These are phyloP conservation scores for Physeter macrocephalus DNA, from an alignment of 2,113 vertebrate species.

Conservation along the genomic window DNA sequence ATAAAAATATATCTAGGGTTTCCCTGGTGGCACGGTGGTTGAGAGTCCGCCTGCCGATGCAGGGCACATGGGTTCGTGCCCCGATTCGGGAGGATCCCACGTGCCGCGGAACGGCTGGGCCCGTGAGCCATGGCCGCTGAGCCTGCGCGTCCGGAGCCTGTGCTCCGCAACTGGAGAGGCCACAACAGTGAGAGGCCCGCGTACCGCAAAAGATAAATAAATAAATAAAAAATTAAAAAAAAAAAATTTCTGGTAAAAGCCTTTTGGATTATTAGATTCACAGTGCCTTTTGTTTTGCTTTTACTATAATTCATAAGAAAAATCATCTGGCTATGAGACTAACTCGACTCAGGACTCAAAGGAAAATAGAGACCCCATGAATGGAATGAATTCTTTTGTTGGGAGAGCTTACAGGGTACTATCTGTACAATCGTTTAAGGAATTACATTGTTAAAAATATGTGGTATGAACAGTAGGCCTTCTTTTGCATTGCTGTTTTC, in stretches of 20 bases:
- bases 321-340: neutral
- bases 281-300: constrained; percentile 27
- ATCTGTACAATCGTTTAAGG: neutral
- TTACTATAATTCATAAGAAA: constrained; percentile 49
- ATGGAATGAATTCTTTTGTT: neutral
- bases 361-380: constrained; percentile 31
- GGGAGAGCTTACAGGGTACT: neutral
- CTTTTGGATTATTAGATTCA: constrained; percentile 41
- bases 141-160: no score
- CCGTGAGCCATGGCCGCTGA: no score
- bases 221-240: no score
- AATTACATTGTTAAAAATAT: constrained; percentile 16
- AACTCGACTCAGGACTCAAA: neutral
- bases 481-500: neutral
- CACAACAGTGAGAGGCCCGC: no score
- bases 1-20: constrained; percentile 24
- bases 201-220: no score
- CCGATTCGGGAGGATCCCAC: no score
- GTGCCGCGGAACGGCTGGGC: no score
- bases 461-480: neutral
- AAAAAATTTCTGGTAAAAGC: constrained; percentile 47
- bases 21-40: no score
- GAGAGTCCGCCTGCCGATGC: no score
- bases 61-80: no score
- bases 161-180: no score